Evolutionary conservation across 2,888 invertebrate species (phyloP), one percentile per base, ranked within the genome.

Genomic region (Neocrepidodera transversa): DNA sequence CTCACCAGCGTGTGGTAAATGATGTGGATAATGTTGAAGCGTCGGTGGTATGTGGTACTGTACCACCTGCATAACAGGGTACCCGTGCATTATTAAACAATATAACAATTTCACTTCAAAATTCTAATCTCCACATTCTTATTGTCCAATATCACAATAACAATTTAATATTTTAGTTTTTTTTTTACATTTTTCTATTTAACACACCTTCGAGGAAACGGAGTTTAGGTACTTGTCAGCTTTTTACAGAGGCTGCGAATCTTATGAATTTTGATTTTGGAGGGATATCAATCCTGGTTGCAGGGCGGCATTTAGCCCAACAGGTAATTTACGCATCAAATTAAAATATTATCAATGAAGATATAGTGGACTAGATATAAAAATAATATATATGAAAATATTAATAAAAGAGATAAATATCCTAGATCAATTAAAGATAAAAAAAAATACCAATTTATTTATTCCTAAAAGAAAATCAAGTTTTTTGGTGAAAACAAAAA

Each of bases 11-110:
- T 60, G 57, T 28, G 74, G 72, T 43, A 76, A 63, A 55, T 74
- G 71, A 65, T 76, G 77, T 13, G 78, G 76, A 58, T 77, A 71
- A 18, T 78, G 75, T 65, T 74, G 77, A 60, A 78, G 68, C 8
- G 76, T 30, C 79, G 81, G 81, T 68, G 85, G 84, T 69, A 86
- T 84, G 76, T 86, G 84, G 74, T 87, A 87, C 70, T 87, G 86
- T 56, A 87, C 81, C 65, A 87, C 84, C 82, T 86, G 87, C 86
- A 87, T 86, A 63, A 86, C 85, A 53, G 86, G 86, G 79, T 85
- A 85, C 56, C 85, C 85, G 71, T 86, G 85, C 86, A 86, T 86
- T 36, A 36, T 54, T n/a, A 20, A 42, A 50, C 38, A 52, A 32
- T 5, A 28, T 8, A 28, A 8, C 6, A 10, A 2, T 28, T 8